Evolutionary conservation across 1,140 invertebrate genomes (phyloP), one percentile per base, ranked within the genome.

Genomic region (Heliconius nattereri): DNA sequence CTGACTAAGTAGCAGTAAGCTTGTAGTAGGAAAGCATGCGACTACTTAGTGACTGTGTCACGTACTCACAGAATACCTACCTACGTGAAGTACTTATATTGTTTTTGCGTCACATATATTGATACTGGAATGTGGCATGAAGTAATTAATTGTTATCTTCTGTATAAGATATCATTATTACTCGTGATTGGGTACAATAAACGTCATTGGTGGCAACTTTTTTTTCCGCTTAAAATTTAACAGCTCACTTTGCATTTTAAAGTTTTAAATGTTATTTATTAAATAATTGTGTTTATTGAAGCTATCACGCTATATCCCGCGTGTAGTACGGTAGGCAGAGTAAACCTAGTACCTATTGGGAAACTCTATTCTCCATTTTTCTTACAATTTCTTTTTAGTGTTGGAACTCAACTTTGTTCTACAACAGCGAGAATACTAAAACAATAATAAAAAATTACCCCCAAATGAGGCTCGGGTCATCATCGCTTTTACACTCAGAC

Each of bases 1-100:
- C 60, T 78, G 83, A 84, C 80, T 84, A 84, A 84, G 77, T n/a
- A n/a, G n/a, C n/a, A n/a, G n/a, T 49, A 49, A 79, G 72, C 45
- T 40, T 75, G 40, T 81, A 73, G 20, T 66, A 45, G 49, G 66
- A 71, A 26, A 45, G 71, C 73, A 57, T 72, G 73, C 74, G 72
- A 72, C 54, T 32, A 73, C 74, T 76, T 60, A 26, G 23, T 8
- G 75, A 76, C 23, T 45, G 23, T 71, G 60, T 35, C 72, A 73
- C 72, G 66, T 76, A 37, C 76, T 20, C 37, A 71, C 71, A 66
- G 60, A 66, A 29, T 11, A 66, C 23, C 29, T 66, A 66, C 23
- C 26, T 66, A 66, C 60, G 60, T 29, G 60, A 16, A 66, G 60
- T 66, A 35, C 29, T 32, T 32, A 66, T 66, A 29, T 66, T 29